phyloP scores from a whole-genome alignment of 2,113 vertebrate genomes.

The Saimiri boliviensis region DNA sequence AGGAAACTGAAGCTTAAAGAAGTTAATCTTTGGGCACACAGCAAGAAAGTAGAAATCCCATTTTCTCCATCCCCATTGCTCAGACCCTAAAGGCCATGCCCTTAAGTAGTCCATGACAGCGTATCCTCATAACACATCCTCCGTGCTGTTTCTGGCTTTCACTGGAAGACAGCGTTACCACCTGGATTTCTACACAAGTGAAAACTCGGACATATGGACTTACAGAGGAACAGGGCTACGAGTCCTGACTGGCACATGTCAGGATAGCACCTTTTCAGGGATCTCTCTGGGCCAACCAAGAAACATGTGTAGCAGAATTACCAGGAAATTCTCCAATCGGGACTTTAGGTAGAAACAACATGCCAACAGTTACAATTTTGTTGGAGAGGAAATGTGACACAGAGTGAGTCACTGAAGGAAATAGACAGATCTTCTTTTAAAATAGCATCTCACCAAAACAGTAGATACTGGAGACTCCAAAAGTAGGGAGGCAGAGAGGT shows the following conservation, averaged over 20 bases:
- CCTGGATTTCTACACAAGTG: neutral
- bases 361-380: neutral
- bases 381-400: neutral
- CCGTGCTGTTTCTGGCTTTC: neutral
- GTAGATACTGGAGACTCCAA: too few species aligned
- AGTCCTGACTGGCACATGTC: neutral
- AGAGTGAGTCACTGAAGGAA: neutral
- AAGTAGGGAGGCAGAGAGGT: too few species aligned
- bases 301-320: neutral
- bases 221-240: neutral
- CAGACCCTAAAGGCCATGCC: neutral
- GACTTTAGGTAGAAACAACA: neutral
- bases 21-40: neutral
- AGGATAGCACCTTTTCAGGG: neutral
- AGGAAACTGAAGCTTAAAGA: neutral
- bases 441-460: neutral
- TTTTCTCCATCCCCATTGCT: neutral
- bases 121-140: neutral
- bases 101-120: neutral
- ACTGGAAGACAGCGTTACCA: neutral
- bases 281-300: neutral
- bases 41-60: neutral
- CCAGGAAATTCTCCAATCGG: neutral
- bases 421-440: neutral
- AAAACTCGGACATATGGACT: neutral